Evolutionary conservation across 2,888 invertebrate genomes (phyloP), one percentile per base, ranked within the genome.

Genomic region (Scaeva pyrastri): DNA sequence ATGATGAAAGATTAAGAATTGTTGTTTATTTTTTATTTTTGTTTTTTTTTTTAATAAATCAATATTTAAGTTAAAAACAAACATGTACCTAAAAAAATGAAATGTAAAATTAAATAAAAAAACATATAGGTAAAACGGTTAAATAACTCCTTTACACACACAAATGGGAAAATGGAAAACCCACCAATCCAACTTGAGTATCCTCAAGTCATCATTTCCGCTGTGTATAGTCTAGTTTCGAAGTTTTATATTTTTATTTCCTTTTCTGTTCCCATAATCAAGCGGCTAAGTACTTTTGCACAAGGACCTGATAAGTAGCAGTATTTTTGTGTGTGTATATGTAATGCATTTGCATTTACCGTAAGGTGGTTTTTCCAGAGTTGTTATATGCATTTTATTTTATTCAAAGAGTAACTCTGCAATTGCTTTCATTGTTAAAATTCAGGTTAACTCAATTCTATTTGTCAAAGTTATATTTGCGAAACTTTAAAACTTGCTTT

Each of bases 291-390:
- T 85, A 76, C 85, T 77, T 58, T 43, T 72, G 56, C 41, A 81
- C 76, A 81, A 85, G 76, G 76, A 85, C 72, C 80, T 85, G 60
- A 85, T 70, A 81, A 85, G 80, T 77, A 81, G 76, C 62, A 50
- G 41, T 64, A 26, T 58, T 76, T 31, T 66, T 50, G 60, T 55
- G 19, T 64, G 1, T 31, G 31, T 8, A 31, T n/a, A n/a, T n/a
- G n/a, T n/a, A n/a, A n/a, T n/a, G 3, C 31, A 0, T 31, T 31
- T 45, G 1, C 55, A 16, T 12, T 26, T 39, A n/a, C n/a, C 39
- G 36, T 39, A 52, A 39, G 36, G 68, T 52, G 23, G n/a, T n/a
- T n/a, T 66, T 16, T 45, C 31, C 68, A 68, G 68, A 6, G 36
- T 21, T 52, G 68, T 68, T 68, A 68, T 68, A 68, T 2, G n/a